A percentile compares a stretch with the other conserved stretches of the same genome.
phyloP scores from a whole-genome alignment of 2,113 vertebrate genomes.

The Sinosuthora webbiana region DNA sequence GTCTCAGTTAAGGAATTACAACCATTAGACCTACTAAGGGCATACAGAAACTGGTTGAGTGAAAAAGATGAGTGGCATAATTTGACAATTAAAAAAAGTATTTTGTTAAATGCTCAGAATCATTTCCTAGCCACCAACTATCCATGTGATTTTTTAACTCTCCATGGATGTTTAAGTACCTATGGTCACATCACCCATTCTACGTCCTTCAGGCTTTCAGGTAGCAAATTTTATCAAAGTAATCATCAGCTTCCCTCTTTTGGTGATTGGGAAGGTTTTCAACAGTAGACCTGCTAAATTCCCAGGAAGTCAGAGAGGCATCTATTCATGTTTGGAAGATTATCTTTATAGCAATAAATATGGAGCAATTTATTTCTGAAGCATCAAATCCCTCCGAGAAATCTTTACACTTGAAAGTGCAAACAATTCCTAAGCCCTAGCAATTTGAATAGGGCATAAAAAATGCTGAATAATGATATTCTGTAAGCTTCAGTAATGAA shows the following conservation, averaged over 20 bases:
- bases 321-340: neutral
- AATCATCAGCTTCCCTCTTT: neutral
- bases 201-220: neutral
- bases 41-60: neutral
- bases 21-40: neutral
- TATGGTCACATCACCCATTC: neutral
- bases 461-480: neutral
- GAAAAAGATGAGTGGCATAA: neutral
- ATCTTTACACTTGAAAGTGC: conserved; percentile 1
- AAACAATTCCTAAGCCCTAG: neutral
- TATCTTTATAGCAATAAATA: conserved; percentile 4
- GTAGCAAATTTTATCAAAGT: neutral
- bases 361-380: conserved; percentile 1
- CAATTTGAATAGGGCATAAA: neutral
- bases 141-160: neutral
- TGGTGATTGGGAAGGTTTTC: neutral
- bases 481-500: neutral
- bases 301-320: neutral
- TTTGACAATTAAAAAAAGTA: neutral
- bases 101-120: neutral
- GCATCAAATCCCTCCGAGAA: neutral
- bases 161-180: neutral
- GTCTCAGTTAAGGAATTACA: neutral
- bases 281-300: neutral
- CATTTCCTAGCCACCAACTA: neutral